These are phyloP conservation scores for Drosophila diplacantha DNA, from an alignment of 2,888 invertebrate species.

Conservation along the genomic window DNA sequence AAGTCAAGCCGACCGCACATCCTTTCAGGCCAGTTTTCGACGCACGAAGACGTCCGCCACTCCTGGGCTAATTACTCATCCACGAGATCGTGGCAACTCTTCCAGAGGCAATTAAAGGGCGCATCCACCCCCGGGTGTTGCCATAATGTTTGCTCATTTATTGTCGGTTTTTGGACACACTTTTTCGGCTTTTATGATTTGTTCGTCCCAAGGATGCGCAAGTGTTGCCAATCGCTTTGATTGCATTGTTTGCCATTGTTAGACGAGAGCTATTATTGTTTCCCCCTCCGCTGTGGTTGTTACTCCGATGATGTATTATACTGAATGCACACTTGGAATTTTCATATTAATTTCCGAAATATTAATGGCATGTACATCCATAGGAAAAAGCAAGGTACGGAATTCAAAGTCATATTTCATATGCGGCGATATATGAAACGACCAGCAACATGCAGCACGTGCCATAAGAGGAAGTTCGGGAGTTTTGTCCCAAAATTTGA, in stretches of 20 bases:
- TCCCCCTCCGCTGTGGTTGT: slow-evolving; percentile 9
- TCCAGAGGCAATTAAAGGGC: slow-evolving; percentile 61
- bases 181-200: slow-evolving; percentile 18
- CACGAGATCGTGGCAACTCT: slow-evolving; percentile 57
- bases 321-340: slow-evolving; percentile 68
- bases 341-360: slow-evolving; percentile 69
- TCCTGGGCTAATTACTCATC: slow-evolving; percentile 61
- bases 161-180: slow-evolving; percentile 31
- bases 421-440: slow-evolving; percentile 39
- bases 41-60: slow-evolving; percentile 39
- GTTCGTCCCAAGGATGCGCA: slow-evolving; percentile 61
- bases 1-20: slow-evolving; percentile 57
- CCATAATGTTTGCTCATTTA: slow-evolving; percentile 65
- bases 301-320: slow-evolving; percentile 61
- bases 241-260: slow-evolving; percentile 66
- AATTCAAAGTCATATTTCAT: slow-evolving; percentile 57
- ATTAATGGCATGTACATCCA: slow-evolving; percentile 54
- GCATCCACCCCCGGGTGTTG: slow-evolving; percentile 12
- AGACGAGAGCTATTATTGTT: slow-evolving; percentile 52
- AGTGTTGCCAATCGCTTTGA: slow-evolving; percentile 73
- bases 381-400: slow-evolving; percentile 4
- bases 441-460: slow-evolving; percentile 17
- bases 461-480: slow-evolving; percentile 1
- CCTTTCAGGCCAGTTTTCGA: slow-evolving; percentile 26
- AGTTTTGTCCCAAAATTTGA: neutral